Conservation (phyloP, 2,888 invertebrate genomes). For the Drosophila koepferae region DNA sequence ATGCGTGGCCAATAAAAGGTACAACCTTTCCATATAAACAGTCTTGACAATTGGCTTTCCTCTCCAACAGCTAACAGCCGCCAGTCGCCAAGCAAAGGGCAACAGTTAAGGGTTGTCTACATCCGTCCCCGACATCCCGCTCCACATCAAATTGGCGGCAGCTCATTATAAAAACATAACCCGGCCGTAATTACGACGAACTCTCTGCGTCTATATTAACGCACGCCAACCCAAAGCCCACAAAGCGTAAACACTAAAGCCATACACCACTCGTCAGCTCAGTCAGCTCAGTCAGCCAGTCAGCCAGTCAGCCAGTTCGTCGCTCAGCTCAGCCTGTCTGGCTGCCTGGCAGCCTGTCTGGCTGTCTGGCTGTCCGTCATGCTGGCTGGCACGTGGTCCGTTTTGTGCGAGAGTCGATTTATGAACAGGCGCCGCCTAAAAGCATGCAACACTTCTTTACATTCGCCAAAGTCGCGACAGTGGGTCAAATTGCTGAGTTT, state of each 20-base stretch:
- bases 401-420: constrained; percentile 56
- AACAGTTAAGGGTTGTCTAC: constrained; percentile 7
- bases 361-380: background rate
- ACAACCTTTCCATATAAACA: background rate
- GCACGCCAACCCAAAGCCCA: constrained; percentile 9
- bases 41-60: constrained; percentile 26
- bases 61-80: background rate
- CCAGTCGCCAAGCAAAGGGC: background rate
- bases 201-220: constrained; percentile 25
- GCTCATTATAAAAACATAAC: constrained; percentile 75
- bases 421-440: constrained; percentile 65
- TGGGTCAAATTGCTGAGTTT: constrained; percentile 9
- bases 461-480: constrained; percentile 27
- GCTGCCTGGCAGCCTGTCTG: too few relatives aligned
- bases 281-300: constrained; percentile 1
- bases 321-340: background rate
- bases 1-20: constrained; percentile 35
- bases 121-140: background rate
- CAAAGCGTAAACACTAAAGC: constrained; percentile 36
- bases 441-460: constrained; percentile 71
- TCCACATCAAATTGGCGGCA: constrained; percentile 39
- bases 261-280: constrained; percentile 9
- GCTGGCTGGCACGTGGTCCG: constrained; percentile 1
- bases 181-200: constrained; percentile 66
- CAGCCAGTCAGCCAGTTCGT: background rate